Percentiles rank a stretch among this genome's conserved stretches.
Evolutionary conservation across 2,797 vertebrate species (phyloP).

Genomic region (Rhodeus uyekii): DNA sequence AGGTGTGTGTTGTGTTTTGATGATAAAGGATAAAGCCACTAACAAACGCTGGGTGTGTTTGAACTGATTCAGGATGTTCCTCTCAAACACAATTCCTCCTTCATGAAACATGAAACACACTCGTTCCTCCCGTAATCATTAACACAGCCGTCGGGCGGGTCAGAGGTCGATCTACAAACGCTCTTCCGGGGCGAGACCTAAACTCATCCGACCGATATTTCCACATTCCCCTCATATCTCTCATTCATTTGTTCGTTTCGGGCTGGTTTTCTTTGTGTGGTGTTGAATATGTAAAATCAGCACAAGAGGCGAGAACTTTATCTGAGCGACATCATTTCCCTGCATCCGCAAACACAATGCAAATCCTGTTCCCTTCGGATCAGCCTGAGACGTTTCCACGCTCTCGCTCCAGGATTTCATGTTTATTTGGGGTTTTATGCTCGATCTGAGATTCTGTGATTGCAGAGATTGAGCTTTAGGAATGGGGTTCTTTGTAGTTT

Average conservation of each 20-base stretch:
- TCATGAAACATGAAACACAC: too few relatives aligned
- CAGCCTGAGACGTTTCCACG: background rate
- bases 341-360: background rate
- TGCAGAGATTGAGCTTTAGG: background rate
- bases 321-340: background rate
- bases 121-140: background rate
- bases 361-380: background rate
- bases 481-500: too few relatives aligned
- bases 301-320: background rate
- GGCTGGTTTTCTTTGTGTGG: background rate
- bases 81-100: too few relatives aligned
- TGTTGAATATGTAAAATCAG: background rate
- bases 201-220: conserved; percentile 47
- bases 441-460: too few relatives aligned
- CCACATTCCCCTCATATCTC: conserved; percentile 41
- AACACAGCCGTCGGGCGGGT: background rate
- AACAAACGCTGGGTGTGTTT: too few relatives aligned
- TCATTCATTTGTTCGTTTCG: background rate
- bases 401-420: background rate
- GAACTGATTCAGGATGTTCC: too few relatives aligned
- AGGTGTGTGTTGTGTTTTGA: too few relatives aligned
- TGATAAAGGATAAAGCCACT: too few relatives aligned
- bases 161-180: background rate
- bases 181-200: background rate
- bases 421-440: too few relatives aligned